Evolutionary conservation across 1,140 invertebrate genomes (phyloP), one percentile per base, ranked within the genome.

Genomic region (Magallana angulata): DNA sequence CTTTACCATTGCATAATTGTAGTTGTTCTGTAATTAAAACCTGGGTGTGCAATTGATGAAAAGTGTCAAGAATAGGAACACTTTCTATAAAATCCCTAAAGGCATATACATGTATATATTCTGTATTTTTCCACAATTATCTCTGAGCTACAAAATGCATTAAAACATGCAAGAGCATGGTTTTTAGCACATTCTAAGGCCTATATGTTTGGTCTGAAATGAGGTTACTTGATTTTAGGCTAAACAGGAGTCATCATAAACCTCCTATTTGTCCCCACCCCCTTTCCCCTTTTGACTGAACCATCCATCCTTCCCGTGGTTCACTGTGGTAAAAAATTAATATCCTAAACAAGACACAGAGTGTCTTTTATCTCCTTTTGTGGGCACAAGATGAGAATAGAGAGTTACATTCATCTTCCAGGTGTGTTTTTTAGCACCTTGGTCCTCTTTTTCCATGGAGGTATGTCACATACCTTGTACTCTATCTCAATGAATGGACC

Each of bases 41-140:
- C 68, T 76, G 24, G 24, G 24, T 76, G 68, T 30, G 14, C 24
- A 30, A 76, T 76, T 76, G 68, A 76, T 76, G 68, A 76, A 76
- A 76, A 76, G 36, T 76, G 68, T 76, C 68, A 76, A 76, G 24
- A 24, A 30, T 11, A 76, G 24, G 11, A 30, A 76, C 68, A 76
- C 7, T 30, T 76, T 76, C 24, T 8, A 62, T 62, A 16, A 62
- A 62, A 62, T 6, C 14, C 8, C 14, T n/a, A 76, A 36, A 24
- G 36, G 68, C 68, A 76, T 11, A 76, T 9, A 76, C 68, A 76
- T 11, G 30, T 9, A 76, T 30, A 11, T 36, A 9, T 76, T 76
- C 24, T 11, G 6, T 30, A 18, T 36, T 48, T 48, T 48, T 48
- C 36, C 36, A 48, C 36, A 48, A 4, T 48, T 48, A 48, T 48